phyloP scores from a whole-genome alignment of 2,113 vertebrate species.

The Silurus glanis region DNA sequence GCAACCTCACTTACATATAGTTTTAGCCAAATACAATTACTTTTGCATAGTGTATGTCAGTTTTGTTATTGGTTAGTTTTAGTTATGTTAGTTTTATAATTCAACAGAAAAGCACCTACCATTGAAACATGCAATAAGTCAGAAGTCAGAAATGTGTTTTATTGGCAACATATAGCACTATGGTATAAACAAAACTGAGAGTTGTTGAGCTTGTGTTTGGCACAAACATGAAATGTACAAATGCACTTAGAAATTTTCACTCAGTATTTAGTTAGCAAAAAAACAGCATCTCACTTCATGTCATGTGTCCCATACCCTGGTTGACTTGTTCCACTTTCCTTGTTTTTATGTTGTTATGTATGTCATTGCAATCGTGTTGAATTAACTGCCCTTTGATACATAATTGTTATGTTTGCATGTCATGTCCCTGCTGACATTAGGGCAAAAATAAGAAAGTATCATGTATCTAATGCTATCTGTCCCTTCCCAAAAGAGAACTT shows the following conservation, averaged over 20 bases:
- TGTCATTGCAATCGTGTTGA: neutral
- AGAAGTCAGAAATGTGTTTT: neutral
- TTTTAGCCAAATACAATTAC: neutral
- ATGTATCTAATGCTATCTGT: conserved; percentile 6
- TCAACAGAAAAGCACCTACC: neutral
- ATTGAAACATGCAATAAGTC: neutral
- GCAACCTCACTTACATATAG: neutral
- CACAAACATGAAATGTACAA: neutral
- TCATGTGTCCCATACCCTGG: neutral
- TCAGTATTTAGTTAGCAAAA: neutral
- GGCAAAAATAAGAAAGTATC: neutral
- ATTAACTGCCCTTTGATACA: neutral
- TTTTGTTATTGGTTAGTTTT: no score
- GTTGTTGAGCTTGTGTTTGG: neutral
- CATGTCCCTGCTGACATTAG: neutral
- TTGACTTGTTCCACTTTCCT: neutral
- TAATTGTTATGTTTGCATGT: conserved; percentile 6
- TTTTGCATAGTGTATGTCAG: neutral
- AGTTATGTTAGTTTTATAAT: neutral
- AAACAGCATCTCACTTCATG: neutral
- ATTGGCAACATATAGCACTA: neutral
- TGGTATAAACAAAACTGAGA: neutral
- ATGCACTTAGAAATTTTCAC: neutral
- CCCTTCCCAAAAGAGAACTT: neutral
- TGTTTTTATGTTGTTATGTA: neutral